Base-by-base conservation (phyloP, 2,888 invertebrate genomes). In the Meganola albula region DNA sequence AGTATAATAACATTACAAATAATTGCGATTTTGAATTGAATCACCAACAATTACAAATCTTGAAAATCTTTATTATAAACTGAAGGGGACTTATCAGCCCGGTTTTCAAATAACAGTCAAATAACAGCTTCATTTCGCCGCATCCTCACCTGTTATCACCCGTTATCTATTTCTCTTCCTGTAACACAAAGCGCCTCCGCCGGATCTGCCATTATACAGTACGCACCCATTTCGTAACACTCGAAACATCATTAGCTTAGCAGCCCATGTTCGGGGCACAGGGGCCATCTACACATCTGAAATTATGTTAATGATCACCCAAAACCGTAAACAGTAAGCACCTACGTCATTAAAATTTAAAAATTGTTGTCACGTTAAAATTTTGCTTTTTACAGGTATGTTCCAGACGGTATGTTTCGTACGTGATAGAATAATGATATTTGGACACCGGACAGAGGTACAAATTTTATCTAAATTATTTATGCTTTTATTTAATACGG, bases 71-170 rank as follows among this genome's bases (percentile, higher is more conserved):
- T 70, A 71, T 73, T 75, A 61, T 61, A 56, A 60, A 58, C 65
- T 62, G 64, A 68, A 62, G 67, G 63, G 69, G 73, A 71, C 73
- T 76, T 77, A 77, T 76, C 75, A 63, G 70, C 58, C 61, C 61
- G 66, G 73, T 77, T 74, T 77, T 73, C 72, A 63, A 77, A 76
- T 75, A 74, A 70, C 68, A 63, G 62, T 73, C 72, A 63, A 77
- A 76, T 75, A 74, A 70, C 68, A 63, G 62, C 67, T 62, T 69
- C 73, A 69, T 74, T 74, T 75, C 48, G 60, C 65, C 69, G 63
- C 59, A 60, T 67, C 61, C 64, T 67, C 66, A 63, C 64, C 69
- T 67, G 72, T 74, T 76, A 63, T 67, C 66, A 63, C 64, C 69
- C 67, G 72, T 74, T 76, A 76, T 76, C 72, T 69, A 60, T 58